Base-by-base conservation (phyloP, 2,888 invertebrate species). In the Caenorhabditis angaria region DNA sequence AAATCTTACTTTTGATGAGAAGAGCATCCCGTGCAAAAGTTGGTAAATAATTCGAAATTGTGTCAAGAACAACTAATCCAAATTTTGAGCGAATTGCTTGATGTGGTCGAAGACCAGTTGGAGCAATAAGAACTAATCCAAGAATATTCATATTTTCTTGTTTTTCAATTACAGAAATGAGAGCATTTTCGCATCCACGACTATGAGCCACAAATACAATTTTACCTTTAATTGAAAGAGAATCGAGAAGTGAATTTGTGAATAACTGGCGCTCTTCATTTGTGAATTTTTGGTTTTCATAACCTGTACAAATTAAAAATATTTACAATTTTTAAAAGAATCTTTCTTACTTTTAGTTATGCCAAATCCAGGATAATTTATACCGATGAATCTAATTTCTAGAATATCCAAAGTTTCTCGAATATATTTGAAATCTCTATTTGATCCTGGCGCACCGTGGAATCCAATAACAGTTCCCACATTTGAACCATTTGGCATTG, bases 301-400 rank as follows among this genome's bases (percentile, higher is more conserved):
- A 41, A 12, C 6, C 32, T 32, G 32, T 32, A 32, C 6, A 32
- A 12, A 12, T 5, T 8, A 12, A 32, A 12, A 32, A 8, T 8
- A 32, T 8, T 8, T 8, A 32, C 32, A 32, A 32, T 12, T 32
- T n/a, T 32, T 32, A 32, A 32, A 32, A 8, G 32, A 8, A 22
- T 57, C 58, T 10, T 61, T 35, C 57, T 61, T 60, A 25, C 59
- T 61, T 61, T 56, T 56, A 20, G 73, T 73, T 12, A 63, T 54
- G 14, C 76, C 77, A 61, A 76, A 80, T 54, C 77, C 79, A 6
- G 82, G 82, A 68, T 77, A 82, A 62, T 82, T 82, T 50, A 82
- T 20, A 4, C 82, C 82, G 18, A 82, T 75, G 50, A 78, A 63
- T 25, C 82, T 65, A 28, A 82, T 69, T 25, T 75, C 77, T 24